These are phyloP conservation scores for Nannospalax galili DNA, from an alignment of 2,113 vertebrate genomes.

Conservation along the genomic window DNA sequence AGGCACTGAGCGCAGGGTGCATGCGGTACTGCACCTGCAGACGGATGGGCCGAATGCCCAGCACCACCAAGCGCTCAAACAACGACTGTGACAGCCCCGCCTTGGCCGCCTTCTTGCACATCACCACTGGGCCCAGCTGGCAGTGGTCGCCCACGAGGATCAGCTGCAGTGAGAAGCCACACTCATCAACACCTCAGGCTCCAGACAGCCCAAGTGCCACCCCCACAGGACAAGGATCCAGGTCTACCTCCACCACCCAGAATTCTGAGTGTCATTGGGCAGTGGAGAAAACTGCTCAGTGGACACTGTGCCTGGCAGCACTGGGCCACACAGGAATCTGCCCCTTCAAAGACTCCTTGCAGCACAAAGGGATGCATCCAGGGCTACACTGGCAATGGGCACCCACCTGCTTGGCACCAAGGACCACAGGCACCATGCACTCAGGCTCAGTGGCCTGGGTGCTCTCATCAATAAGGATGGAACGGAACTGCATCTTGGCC, in stretches of 20 bases:
- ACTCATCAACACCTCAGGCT: neutral
- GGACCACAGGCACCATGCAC: slow-evolving; percentile 98
- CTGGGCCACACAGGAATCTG: no score
- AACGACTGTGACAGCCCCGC: slow-evolving; percentile 97
- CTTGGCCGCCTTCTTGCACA: slow-evolving; percentile 99
- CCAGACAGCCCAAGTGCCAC: no score
- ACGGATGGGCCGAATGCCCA: slow-evolving; percentile 98
- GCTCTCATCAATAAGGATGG: slow-evolving; percentile 98
- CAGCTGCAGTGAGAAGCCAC: slow-evolving; percentile 84
- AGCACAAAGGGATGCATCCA: no score
- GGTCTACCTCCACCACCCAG: neutral
- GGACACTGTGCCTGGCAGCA: neutral
- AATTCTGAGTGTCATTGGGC: neutral
- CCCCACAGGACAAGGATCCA: neutral
- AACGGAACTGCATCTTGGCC: slow-evolving; percentile 99
- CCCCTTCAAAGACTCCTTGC: neutral
- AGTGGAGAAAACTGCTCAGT: neutral
- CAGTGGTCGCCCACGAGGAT: slow-evolving; percentile 99
- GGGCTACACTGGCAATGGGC: neutral
- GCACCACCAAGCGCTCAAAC: slow-evolving; percentile 96
- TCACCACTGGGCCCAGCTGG: slow-evolving; percentile 97
- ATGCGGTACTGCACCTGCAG: slow-evolving; percentile 99
- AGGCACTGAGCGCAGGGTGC: slow-evolving; percentile 98
- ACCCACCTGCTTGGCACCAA: slow-evolving; percentile 97
- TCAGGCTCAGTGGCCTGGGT: slow-evolving; percentile 98